These are phyloP conservation scores for Tanaodytes sp. DNA, from an alignment of 2,888 invertebrate species.

Conservation along the genomic window DNA sequence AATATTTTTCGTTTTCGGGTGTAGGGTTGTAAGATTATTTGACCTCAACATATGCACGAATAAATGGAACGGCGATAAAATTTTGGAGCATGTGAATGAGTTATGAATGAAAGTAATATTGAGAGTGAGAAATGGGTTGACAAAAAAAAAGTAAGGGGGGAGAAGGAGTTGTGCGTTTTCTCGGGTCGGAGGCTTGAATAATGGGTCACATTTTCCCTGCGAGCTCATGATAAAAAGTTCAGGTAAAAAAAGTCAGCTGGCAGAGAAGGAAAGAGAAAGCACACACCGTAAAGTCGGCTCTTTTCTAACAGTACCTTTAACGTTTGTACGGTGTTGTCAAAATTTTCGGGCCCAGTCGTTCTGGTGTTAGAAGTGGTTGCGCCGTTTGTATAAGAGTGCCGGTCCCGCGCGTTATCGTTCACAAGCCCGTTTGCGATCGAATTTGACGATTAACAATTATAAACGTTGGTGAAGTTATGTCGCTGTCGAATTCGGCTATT, in stretches of 20 bases:
- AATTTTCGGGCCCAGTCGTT: conserved; percentile 6
- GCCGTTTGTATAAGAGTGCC: conserved; percentile 11
- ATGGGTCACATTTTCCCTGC: conserved; percentile 23
- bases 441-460: not conserved
- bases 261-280: conserved; percentile 30
- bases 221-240: conserved; percentile 23
- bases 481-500: conserved; percentile 22
- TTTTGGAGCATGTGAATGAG: no score
- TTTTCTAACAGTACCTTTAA: conserved; percentile 40
- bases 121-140: no score
- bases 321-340: conserved; percentile 33
- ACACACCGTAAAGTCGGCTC: conserved; percentile 11
- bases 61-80: no score
- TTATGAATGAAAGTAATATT: no score
- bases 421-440: not conserved
- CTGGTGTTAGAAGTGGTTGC: conserved; percentile 20
- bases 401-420: not conserved
- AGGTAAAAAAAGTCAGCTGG: conserved; percentile 39
- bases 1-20: no score
- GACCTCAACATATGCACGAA: no score
- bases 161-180: conserved; percentile 10
- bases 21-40: no score
- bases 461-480: conserved; percentile 12
- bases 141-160: no score
- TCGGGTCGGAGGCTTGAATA: conserved; percentile 4